Conservation (phyloP, 2,113 vertebrate genomes). For the Nothocercus julius region DNA sequence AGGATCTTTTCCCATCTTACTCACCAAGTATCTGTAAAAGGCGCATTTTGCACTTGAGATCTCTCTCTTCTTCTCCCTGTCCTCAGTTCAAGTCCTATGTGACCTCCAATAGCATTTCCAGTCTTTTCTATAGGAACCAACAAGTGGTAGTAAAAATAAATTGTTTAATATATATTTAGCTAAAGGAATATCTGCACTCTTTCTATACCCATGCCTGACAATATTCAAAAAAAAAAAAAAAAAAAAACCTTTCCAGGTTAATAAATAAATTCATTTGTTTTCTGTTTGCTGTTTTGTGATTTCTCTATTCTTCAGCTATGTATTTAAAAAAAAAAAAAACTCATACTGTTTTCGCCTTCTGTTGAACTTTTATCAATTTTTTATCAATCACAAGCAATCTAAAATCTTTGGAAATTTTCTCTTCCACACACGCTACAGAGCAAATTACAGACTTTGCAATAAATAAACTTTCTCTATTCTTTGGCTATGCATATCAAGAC, state of each 20-base stretch:
- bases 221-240: too few species aligned
- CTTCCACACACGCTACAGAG: background rate
- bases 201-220: background rate
- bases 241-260: too few species aligned
- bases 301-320: too few species aligned
- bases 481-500: background rate
- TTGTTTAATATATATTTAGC: background rate
- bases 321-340: too few species aligned
- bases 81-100: background rate
- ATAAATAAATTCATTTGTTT: too few species aligned
- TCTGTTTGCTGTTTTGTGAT: too few species aligned
- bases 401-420: background rate
- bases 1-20: background rate
- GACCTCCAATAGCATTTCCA: background rate
- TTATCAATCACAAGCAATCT: background rate
- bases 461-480: background rate
- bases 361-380: background rate
- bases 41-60: background rate
- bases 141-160: background rate
- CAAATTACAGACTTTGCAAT: background rate
- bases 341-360: too few species aligned
- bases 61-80: background rate
- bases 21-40: background rate
- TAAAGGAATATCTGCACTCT: background rate
- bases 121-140: background rate